phyloP scores from a whole-genome alignment of 2,888 invertebrate genomes.

The Campopleginae sp. region DNA sequence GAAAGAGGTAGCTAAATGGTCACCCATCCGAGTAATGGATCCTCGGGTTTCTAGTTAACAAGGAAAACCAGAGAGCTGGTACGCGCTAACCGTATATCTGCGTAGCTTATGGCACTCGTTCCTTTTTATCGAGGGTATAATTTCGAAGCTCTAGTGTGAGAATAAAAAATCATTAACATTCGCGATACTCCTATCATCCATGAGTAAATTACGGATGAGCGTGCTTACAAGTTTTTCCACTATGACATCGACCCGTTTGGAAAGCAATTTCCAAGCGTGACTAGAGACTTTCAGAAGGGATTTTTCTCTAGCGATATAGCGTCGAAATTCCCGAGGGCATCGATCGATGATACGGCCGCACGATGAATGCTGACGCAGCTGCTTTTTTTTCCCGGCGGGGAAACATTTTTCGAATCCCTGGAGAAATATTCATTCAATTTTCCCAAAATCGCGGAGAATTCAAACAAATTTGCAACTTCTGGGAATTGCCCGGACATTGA shows the following conservation, averaged over 20 bases:
- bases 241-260: background rate
- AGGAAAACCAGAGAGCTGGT: background rate
- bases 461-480: too few relatives aligned
- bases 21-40: background rate
- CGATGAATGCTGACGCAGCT: background rate
- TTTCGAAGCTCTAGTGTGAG: background rate
- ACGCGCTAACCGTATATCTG: background rate
- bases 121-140: background rate
- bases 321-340: background rate
- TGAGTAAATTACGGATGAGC: background rate
- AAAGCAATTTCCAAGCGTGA: conserved; percentile 15
- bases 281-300: background rate
- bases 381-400: background rate
- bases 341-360: background rate
- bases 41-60: background rate
- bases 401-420: background rate
- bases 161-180: background rate
- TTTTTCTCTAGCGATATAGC: background rate
- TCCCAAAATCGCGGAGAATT: background rate
- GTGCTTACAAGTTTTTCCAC: background rate
- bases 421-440: background rate
- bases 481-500: too few relatives aligned
- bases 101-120: background rate
- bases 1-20: background rate
- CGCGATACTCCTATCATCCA: background rate